Evolutionary conservation across 2,888 invertebrate species (phyloP).

Genomic region (Nomada ferruginata): DNA sequence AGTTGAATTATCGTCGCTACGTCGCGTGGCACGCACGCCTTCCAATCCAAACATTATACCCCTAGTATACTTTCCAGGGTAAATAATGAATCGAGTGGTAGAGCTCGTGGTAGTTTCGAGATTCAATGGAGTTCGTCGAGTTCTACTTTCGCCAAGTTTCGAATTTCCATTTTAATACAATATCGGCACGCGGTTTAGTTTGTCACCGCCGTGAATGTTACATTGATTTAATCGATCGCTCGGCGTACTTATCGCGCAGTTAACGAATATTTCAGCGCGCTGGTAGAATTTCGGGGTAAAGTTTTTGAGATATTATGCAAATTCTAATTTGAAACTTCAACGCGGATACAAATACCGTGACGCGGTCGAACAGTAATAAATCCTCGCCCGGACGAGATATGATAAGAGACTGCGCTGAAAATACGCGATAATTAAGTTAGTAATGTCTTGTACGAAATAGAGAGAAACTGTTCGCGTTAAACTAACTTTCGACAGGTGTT

Average conservation of each 20-base stretch:
- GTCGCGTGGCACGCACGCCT: background rate
- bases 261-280: background rate
- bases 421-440: slow-evolving; percentile 73
- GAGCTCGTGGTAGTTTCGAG: background rate
- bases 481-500: slow-evolving; percentile 69
- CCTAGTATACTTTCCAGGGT: background rate
- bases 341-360: slow-evolving; percentile 8
- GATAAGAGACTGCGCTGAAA: slow-evolving; percentile 30
- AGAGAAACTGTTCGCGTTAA: slow-evolving; percentile 40
- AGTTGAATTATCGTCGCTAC: slow-evolving; percentile 34
- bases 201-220: background rate
- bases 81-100: background rate
- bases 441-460: slow-evolving; percentile 61
- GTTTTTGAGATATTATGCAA: slow-evolving; percentile 1
- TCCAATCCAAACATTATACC: background rate
- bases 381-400: slow-evolving; percentile 4
- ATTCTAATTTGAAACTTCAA: slow-evolving; percentile 25
- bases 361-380: background rate
- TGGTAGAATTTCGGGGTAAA: background rate
- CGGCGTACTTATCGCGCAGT: background rate
- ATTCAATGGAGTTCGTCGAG: slow-evolving; percentile 9
- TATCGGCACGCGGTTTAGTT: background rate
- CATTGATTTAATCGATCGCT: background rate
- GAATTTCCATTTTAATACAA: slow-evolving; percentile 11
- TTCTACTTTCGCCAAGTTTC: background rate